phyloP scores from a whole-genome alignment of 2,113 vertebrate species.

The Petromus typicus region DNA sequence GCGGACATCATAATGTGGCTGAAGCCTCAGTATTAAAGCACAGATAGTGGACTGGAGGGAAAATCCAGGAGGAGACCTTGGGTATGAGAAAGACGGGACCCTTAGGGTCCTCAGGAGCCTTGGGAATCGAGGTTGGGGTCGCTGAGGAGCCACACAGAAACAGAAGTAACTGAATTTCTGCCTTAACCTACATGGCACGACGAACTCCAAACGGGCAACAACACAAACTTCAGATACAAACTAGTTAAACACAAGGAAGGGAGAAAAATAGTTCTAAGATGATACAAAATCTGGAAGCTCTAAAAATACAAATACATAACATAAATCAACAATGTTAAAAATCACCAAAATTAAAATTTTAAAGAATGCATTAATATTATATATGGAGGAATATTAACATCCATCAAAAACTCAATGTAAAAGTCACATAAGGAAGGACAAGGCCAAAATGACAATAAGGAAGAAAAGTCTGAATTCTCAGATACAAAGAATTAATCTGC shows the following conservation, averaged over 20 bases:
- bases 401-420: neutral
- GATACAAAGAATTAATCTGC: neutral
- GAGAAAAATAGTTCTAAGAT: neutral
- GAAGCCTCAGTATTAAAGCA: neutral
- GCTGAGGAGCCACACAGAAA: neutral
- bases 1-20: too few species aligned
- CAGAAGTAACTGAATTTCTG: neutral
- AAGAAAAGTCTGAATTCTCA: neutral
- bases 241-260: neutral
- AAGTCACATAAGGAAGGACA: neutral
- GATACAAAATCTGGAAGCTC: neutral
- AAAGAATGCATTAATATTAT: neutral
- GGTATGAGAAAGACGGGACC: neutral
- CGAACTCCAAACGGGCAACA: neutral
- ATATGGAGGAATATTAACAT: neutral
- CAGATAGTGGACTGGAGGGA: neutral
- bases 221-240: neutral
- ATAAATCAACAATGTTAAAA: neutral
- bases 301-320: neutral
- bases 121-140: neutral
- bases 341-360: neutral
- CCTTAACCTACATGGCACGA: neutral
- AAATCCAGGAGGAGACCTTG: neutral
- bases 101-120: neutral
- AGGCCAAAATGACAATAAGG: neutral